Conservation (phyloP, 2,888 invertebrate species). For the Phrixothrix hirtus region DNA sequence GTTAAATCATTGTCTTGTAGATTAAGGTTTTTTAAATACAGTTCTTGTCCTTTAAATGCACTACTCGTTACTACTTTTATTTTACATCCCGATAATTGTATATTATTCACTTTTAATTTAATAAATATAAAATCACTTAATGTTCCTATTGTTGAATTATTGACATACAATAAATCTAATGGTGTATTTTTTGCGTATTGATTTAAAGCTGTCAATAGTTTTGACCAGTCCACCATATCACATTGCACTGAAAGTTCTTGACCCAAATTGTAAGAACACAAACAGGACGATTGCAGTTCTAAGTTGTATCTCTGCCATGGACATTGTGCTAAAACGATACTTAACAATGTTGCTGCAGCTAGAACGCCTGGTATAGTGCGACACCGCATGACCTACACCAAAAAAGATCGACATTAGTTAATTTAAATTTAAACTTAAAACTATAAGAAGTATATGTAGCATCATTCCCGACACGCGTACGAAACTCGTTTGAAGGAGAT, state of each 20-base stretch:
- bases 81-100: slow-evolving; percentile 83
- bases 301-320: slow-evolving; percentile 80
- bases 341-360: slow-evolving; percentile 38
- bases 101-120: slow-evolving; percentile 75
- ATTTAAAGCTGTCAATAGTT: slow-evolving; percentile 73
- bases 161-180: slow-evolving; percentile 84
- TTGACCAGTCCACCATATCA: slow-evolving; percentile 82
- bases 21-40: slow-evolving; percentile 78
- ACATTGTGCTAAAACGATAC: slow-evolving; percentile 66
- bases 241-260: slow-evolving; percentile 87
- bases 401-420: slow-evolving; percentile 17
- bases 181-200: slow-evolving; percentile 68
- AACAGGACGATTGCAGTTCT: slow-evolving; percentile 80
- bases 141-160: slow-evolving; percentile 78
- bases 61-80: slow-evolving; percentile 70
- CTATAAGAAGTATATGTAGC: too few species aligned
- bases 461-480: not conserved
- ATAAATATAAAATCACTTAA: slow-evolving; percentile 70
- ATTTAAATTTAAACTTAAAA: not conserved
- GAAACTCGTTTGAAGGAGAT: slow-evolving; percentile 18
- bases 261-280: slow-evolving; percentile 85
- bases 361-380: slow-evolving; percentile 41
- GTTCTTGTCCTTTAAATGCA: slow-evolving; percentile 84
- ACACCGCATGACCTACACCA: slow-evolving; percentile 52
- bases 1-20: slow-evolving; percentile 80